phyloP scores from a whole-genome alignment of 2,888 invertebrate species.

The Agrochola circellaris region DNA sequence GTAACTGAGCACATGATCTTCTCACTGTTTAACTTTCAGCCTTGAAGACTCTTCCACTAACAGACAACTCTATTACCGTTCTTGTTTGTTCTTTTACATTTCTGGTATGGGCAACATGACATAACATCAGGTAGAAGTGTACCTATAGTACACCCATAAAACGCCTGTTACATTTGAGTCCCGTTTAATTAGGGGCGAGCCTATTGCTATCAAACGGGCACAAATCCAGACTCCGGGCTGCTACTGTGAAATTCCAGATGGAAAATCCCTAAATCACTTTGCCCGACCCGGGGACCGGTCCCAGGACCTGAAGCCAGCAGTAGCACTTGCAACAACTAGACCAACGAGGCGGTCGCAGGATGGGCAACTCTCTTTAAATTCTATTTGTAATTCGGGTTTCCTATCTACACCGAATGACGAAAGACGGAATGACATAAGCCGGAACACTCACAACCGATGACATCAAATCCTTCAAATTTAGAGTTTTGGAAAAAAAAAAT shows the following conservation, averaged over 20 bases:
- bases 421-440: not conserved
- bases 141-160: too few relatives aligned
- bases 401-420: not conserved
- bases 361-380: not conserved
- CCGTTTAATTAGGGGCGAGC: too few relatives aligned
- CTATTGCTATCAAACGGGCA: too few relatives aligned
- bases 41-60: not conserved
- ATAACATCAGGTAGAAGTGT: too few relatives aligned
- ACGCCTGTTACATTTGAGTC: too few relatives aligned
- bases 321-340: too few relatives aligned
- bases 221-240: too few relatives aligned
- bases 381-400: not conserved
- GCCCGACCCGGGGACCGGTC: too few relatives aligned
- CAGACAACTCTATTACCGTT: not conserved
- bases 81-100: not conserved
- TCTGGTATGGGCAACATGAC: not conserved
- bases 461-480: not conserved
- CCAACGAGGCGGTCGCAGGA: too few relatives aligned
- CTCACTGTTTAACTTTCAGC: not conserved
- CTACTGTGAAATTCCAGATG: too few relatives aligned
- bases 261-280: too few relatives aligned
- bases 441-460: not conserved
- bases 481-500: not conserved
- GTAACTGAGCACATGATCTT: not conserved
- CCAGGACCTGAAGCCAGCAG: too few relatives aligned